Percentiles rank a stretch among this genome's conserved stretches.
These are phyloP conservation scores for Criorhina ranunculi DNA, from an alignment of 2,888 invertebrate genomes.

Conservation along the genomic window DNA sequence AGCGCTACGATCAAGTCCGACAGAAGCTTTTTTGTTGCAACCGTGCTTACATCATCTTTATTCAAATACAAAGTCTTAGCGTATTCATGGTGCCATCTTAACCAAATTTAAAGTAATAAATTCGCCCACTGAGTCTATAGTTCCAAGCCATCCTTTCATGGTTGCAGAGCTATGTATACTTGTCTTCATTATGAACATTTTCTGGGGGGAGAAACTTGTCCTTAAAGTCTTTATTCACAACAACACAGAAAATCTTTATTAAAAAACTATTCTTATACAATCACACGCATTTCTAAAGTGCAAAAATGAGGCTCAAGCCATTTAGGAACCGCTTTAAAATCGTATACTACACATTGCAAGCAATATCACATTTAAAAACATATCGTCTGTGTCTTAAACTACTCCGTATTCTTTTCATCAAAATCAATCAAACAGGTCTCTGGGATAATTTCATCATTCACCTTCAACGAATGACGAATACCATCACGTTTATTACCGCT, in stretches of 20 bases:
- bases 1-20: no score
- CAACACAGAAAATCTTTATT: slow-evolving; percentile 25
- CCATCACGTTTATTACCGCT: slow-evolving; percentile 85
- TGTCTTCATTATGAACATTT: no score
- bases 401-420: slow-evolving; percentile 69
- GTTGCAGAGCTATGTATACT: no score
- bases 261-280: not conserved
- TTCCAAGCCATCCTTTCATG: no score
- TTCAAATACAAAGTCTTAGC: no score
- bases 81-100: no score
- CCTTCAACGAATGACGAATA: slow-evolving; percentile 86
- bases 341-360: slow-evolving; percentile 23
- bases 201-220: not conserved
- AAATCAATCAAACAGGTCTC: slow-evolving; percentile 77
- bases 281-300: not conserved
- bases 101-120: no score
- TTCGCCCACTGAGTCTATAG: no score
- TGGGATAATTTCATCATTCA: slow-evolving; percentile 84
- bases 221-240: not conserved
- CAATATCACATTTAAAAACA: slow-evolving; percentile 17
- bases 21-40: no score
- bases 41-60: no score
- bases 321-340: not conserved
- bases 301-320: not conserved
- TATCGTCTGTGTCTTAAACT: not conserved